Evolutionary conservation across 1,140 invertebrate species (phyloP).

Genomic region (Scaptodrosophila lebanonensis): DNA sequence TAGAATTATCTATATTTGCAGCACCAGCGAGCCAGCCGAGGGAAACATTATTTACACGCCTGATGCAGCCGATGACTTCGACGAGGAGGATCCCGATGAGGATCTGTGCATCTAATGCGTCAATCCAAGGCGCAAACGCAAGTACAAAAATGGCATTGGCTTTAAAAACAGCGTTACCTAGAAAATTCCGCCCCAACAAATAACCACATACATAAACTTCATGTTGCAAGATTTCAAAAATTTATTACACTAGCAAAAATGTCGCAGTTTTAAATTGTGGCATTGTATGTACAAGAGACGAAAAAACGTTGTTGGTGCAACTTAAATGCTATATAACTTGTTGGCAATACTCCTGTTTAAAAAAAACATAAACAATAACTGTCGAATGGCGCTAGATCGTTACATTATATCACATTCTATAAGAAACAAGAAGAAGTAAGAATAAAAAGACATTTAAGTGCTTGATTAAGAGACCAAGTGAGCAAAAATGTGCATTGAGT

Average conservation of each 20-base stretch:
- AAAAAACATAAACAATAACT: conserved; percentile 4
- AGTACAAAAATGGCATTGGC: conserved; percentile 71
- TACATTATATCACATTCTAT: conserved; percentile 33
- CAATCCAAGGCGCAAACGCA: conserved; percentile 41
- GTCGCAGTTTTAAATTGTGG: not conserved
- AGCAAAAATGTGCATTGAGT: no score
- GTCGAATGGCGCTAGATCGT: not conserved
- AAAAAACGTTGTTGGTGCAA: not conserved
- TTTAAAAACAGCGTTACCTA: conserved; percentile 71
- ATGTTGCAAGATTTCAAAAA: conserved; percentile 16
- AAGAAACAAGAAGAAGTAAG: conserved; percentile 8
- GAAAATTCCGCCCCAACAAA: conserved; percentile 31
- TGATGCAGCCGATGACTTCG: conserved; percentile 79
- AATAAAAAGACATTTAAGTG: conserved; percentile 1
- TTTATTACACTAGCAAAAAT: conserved; percentile 15
- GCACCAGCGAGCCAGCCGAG: conserved; percentile 53
- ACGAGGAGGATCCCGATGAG: conserved; percentile 80
- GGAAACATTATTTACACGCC: conserved; percentile 79
- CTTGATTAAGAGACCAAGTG: no score
- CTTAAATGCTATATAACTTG: conserved; percentile 26
- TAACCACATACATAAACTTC: conserved; percentile 23
- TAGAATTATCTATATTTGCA: conserved; percentile 1
- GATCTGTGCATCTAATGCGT: conserved; percentile 57
- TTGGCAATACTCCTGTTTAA: conserved; percentile 28
- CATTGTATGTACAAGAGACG: not conserved